phyloP scores from a whole-genome alignment of 2,113 vertebrate species.

The Mesembrinibis cayennensis region DNA sequence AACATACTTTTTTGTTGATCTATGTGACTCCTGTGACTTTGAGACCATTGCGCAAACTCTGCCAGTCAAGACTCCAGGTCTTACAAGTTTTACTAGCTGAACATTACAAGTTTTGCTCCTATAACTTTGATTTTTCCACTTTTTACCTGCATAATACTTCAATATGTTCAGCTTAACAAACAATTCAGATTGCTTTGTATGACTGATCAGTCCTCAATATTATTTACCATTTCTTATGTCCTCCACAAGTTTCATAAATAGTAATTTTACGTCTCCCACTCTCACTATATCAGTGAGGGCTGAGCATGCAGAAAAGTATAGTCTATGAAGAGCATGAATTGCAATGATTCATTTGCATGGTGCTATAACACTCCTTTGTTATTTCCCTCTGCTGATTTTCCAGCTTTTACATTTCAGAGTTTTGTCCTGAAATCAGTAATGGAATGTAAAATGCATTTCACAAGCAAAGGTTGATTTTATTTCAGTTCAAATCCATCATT shows the following conservation, averaged over 20 bases:
- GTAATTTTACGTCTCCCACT: not conserved
- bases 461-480: slow-evolving; percentile 35
- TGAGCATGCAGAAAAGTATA: not conserved
- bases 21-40: not conserved
- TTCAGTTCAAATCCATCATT: slow-evolving; percentile 35
- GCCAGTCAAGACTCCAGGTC: not conserved
- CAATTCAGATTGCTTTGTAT: not conserved
- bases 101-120: not conserved
- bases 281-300: not conserved
- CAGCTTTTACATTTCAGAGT: not conserved
- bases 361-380: not conserved
- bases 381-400: slow-evolving; percentile 24
- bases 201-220: not conserved
- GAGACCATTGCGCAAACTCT: not conserved
- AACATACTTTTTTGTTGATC: not conserved
- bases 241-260: not conserved
- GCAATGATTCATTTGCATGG: slow-evolving; percentile 22
- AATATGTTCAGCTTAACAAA: not conserved
- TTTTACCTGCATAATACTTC: not conserved
- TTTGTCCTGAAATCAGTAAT: slow-evolving; percentile 22
- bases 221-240: not conserved
- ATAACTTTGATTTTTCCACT: not conserved
- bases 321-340: not conserved
- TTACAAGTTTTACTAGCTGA: not conserved
- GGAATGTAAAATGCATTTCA: not conserved